Evolutionary conservation across 2,113 vertebrate genomes (phyloP).

Genomic region (Tauraco erythrolophus): DNA sequence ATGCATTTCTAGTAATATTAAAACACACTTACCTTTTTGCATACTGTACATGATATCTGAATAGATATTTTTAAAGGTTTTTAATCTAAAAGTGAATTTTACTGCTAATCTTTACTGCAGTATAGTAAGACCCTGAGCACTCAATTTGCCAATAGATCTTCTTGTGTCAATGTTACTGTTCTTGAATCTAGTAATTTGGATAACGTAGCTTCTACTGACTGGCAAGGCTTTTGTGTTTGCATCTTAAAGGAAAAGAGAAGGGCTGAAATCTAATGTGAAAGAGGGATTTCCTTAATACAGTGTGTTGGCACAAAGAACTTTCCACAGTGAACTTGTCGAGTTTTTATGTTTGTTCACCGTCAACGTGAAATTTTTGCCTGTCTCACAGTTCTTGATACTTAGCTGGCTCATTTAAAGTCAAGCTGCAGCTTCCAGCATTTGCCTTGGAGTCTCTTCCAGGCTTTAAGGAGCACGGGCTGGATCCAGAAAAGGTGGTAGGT

Average conservation of each 20-base stretch:
- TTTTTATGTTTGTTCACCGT: not conserved
- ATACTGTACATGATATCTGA: not conserved
- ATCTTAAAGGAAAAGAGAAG: not conserved
- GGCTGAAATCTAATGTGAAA: not conserved
- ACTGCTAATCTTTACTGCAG: not conserved
- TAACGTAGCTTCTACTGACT: not conserved
- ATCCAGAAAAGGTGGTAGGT: fast-evolving
- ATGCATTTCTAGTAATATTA: not conserved
- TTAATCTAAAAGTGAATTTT: not conserved
- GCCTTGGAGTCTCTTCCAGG: not conserved
- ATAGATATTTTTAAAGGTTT: not conserved
- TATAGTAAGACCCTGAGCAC: not conserved
- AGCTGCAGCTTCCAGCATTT: not conserved
- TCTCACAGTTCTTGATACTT: not conserved
- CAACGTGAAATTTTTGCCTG: not conserved
- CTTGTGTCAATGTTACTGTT: not conserved
- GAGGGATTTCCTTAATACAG: not conserved
- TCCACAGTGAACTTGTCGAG: not conserved
- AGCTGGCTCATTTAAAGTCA: not conserved
- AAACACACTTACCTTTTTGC: not conserved
- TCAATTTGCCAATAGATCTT: not conserved
- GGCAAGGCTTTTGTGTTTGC: not conserved
- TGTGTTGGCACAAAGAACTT: not conserved
- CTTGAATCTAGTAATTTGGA: not conserved
- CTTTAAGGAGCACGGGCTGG: not conserved